Conservation (phyloP, 2,888 invertebrate genomes). For the Notocelia uddmanniana region DNA sequence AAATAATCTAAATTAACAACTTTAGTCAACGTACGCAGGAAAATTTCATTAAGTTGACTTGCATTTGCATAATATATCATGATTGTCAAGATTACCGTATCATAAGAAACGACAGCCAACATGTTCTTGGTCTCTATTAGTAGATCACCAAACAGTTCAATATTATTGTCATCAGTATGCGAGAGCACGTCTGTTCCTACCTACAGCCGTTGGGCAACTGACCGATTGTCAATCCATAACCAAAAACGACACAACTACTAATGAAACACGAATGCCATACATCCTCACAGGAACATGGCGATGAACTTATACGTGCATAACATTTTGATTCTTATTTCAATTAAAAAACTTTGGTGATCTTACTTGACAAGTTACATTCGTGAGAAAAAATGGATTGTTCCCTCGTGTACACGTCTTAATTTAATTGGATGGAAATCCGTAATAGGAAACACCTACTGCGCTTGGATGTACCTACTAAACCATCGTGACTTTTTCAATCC, state of each 20-base stretch:
- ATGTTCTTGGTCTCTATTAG: background rate
- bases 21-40: background rate
- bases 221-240: slow-evolving; percentile 64
- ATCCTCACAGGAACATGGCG: background rate
- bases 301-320: slow-evolving; percentile 58
- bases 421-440: background rate
- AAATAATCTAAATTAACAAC: background rate
- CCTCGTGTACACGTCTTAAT: background rate
- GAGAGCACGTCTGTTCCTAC: slow-evolving; percentile 53
- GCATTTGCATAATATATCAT: background rate
- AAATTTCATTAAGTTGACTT: background rate
- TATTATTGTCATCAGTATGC: slow-evolving; percentile 44
- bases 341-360: slow-evolving; percentile 20
- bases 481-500: background rate
- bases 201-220: slow-evolving; percentile 63
- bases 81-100: background rate
- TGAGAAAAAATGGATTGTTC: background rate
- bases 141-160: background rate
- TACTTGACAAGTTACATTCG: slow-evolving; percentile 1
- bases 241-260: background rate
- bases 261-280: background rate
- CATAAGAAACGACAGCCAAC: background rate
- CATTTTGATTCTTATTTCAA: slow-evolving; percentile 58
- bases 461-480: background rate
- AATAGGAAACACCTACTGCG: background rate